phyloP scores from a whole-genome alignment of 2,797 vertebrate species.

The Spondyliosoma cantharus region DNA sequence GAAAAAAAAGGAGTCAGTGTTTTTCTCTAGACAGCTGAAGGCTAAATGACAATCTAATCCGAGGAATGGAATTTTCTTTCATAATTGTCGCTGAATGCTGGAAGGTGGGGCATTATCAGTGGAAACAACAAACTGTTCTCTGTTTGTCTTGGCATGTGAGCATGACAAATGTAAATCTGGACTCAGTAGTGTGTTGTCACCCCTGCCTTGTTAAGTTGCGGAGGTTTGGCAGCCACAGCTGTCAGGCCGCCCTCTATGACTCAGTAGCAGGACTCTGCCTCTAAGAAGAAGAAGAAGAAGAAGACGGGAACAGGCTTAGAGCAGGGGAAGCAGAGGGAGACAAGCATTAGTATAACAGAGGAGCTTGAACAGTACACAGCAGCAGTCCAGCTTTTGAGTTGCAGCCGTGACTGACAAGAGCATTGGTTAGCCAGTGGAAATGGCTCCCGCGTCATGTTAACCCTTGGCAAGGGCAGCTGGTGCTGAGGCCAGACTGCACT shows the following conservation, averaged over 20 bases:
- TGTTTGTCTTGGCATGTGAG: slow-evolving; percentile 63
- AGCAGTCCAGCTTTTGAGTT: slow-evolving; percentile 29
- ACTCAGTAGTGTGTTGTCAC: slow-evolving; percentile 50
- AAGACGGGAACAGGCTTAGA: slow-evolving; percentile 25
- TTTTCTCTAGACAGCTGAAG: slow-evolving; percentile 57
- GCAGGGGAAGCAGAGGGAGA: slow-evolving; percentile 14
- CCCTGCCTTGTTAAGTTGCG: slow-evolving; percentile 48
- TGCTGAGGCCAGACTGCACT: slow-evolving; percentile 62
- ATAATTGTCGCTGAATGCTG: slow-evolving; percentile 46
- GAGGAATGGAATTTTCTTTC: slow-evolving; percentile 55
- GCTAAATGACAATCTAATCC: slow-evolving; percentile 55
- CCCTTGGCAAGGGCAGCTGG: slow-evolving; percentile 49
- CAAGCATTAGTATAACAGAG: slow-evolving; percentile 9
- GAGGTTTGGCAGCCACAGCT: slow-evolving; percentile 58
- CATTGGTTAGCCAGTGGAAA: slow-evolving; percentile 34
- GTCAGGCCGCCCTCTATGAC: slow-evolving; percentile 53
- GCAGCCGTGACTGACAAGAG: slow-evolving; percentile 31
- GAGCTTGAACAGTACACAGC: slow-evolving; percentile 17
- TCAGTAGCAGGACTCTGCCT: slow-evolving; percentile 25
- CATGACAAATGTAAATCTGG: slow-evolving; percentile 64
- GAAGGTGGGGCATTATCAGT: slow-evolving; percentile 35
- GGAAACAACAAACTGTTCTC: slow-evolving; percentile 60
- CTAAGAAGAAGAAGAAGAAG: slow-evolving; percentile 37
- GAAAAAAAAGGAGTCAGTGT: slow-evolving; percentile 38
- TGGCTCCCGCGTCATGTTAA: slow-evolving; percentile 68